phyloP scores from a whole-genome alignment of 2,888 invertebrate species.

The Napeogenes inachia region DNA sequence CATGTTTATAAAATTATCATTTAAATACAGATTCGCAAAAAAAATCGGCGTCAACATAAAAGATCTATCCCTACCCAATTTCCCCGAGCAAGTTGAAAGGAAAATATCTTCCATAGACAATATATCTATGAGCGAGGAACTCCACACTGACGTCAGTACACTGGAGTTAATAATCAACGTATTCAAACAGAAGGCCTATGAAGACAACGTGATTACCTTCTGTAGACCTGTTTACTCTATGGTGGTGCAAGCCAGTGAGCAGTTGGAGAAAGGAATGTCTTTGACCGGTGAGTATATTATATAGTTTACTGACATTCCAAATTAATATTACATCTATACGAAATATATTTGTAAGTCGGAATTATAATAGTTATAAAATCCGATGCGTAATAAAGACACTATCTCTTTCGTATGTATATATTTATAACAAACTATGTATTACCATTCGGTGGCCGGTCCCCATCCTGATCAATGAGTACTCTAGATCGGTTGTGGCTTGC shows the following conservation, averaged over 20 bases:
- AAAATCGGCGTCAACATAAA: slow-evolving; percentile 62
- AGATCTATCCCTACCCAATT: slow-evolving; percentile 60
- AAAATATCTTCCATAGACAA: slow-evolving; percentile 45
- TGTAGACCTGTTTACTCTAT: slow-evolving; percentile 85
- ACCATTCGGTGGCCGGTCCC: no score
- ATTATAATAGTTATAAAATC: no score
- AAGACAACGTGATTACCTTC: slow-evolving; percentile 84
- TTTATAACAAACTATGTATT: no score
- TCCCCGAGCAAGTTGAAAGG: slow-evolving; percentile 53
- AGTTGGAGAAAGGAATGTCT: slow-evolving; percentile 78
- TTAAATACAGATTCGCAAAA: slow-evolving; percentile 58
- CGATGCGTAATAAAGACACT: no score
- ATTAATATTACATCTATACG: no score
- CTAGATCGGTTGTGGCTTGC: no score
- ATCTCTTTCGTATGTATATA: neutral
- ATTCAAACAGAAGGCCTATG: slow-evolving; percentile 81
- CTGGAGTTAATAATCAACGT: slow-evolving; percentile 85
- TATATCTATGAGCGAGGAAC: slow-evolving; percentile 52
- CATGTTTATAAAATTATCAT: neutral
- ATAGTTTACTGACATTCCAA: neutral
- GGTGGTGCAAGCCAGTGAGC: slow-evolving; percentile 81
- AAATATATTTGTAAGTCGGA: no score
- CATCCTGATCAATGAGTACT: no score
- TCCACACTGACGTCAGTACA: slow-evolving; percentile 80
- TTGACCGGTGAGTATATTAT: slow-evolving; percentile 75